Conservation (phyloP, 2,113 vertebrate genomes). For the Fulica atra region DNA sequence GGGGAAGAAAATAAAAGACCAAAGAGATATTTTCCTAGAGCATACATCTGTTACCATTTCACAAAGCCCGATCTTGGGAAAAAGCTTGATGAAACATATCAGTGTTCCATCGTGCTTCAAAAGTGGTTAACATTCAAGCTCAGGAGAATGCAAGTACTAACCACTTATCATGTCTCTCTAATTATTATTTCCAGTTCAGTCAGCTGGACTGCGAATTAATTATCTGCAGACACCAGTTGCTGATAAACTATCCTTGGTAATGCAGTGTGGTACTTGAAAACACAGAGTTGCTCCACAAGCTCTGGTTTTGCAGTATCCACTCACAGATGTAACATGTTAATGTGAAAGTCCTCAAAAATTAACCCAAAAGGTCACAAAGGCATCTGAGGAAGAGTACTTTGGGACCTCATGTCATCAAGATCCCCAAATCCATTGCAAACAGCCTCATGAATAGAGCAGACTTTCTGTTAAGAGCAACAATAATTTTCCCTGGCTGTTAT, state of each 20-base stretch:
- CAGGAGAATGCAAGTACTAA: slow-evolving; percentile 9
- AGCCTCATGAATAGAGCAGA: not conserved
- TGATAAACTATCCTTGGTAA: not conserved
- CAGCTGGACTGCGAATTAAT: slow-evolving; percentile 29
- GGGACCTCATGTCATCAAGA: not conserved
- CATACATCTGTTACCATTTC: not conserved
- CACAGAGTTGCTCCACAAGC: not conserved
- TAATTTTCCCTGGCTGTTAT: not conserved
- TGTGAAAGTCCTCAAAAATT: slow-evolving; percentile 9
- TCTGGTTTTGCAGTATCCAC: not conserved
- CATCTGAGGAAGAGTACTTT: slow-evolving; percentile 1
- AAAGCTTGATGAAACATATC: slow-evolving; percentile 24
- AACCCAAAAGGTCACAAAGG: slow-evolving; percentile 23
- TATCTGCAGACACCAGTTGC: not conserved
- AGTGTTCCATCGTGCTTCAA: slow-evolving; percentile 31
- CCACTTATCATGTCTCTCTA: slow-evolving; percentile 11
- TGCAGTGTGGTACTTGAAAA: not conserved
- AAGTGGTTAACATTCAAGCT: slow-evolving; percentile 20
- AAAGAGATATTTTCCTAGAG: not conserved
- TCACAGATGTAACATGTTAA: not conserved
- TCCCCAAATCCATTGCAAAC: not conserved
- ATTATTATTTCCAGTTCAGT: slow-evolving; percentile 44
- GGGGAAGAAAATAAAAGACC: not conserved
- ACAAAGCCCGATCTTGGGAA: not conserved
- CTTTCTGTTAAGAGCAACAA: not conserved